phyloP scores from a whole-genome alignment of 2,888 invertebrate genomes.

The Amiota mariae region DNA sequence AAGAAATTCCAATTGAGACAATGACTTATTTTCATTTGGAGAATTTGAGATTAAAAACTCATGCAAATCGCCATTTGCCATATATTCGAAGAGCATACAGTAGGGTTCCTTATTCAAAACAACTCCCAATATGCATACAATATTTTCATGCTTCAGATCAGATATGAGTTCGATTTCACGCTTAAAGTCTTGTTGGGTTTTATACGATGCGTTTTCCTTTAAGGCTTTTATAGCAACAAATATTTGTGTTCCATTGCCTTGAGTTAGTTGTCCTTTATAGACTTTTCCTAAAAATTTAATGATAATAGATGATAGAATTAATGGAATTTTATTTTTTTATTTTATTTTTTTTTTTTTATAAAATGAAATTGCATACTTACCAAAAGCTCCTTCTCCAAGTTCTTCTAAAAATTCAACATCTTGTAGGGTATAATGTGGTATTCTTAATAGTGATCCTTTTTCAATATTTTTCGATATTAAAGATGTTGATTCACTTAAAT shows the following conservation, averaged over 20 bases:
- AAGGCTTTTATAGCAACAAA: conserved; percentile 95
- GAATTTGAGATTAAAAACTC: conserved; percentile 95
- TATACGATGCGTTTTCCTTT: conserved; percentile 92
- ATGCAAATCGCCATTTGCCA: conserved; percentile 97
- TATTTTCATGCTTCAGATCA: conserved; percentile 94
- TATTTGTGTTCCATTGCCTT: conserved; percentile 79
- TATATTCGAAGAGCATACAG: conserved; percentile 98
- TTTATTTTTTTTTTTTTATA: too few species aligned
- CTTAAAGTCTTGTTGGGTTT: conserved; percentile 93
- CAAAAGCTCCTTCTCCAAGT: conserved; percentile 96
- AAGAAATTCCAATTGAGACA: conserved; percentile 90
- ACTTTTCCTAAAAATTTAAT: conserved; percentile 78
- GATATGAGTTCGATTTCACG: conserved; percentile 96
- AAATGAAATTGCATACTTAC: conserved; percentile 71
- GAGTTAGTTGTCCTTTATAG: conserved; percentile 92
- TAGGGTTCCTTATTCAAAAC: conserved; percentile 90
- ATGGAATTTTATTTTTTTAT: too few species aligned
- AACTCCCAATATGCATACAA: conserved; percentile 95
- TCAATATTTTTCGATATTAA: conserved; percentile 74
- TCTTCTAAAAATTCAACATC: conserved; percentile 92
- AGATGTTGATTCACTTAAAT: conserved; percentile 71
- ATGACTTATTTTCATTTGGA: conserved; percentile 84
- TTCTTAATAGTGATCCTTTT: conserved; percentile 75
- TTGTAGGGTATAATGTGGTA: conserved; percentile 89
- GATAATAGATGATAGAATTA: not conserved